Evolutionary conservation across 1,140 invertebrate species (phyloP), one percentile per base, ranked within the genome.

Genomic region (Magallana ariakensis): DNA sequence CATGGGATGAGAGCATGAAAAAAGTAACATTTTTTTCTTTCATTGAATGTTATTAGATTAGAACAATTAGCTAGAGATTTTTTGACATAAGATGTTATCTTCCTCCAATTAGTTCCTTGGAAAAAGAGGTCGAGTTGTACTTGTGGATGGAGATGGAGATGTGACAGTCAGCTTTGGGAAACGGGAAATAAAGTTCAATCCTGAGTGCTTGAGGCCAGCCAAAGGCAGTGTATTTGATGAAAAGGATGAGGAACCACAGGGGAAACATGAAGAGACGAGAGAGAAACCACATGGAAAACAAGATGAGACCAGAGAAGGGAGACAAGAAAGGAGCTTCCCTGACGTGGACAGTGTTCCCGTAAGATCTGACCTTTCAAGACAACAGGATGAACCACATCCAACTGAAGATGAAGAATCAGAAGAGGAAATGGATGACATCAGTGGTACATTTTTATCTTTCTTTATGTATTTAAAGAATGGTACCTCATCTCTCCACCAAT

Each of bases 81-180:
- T 55, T 15, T 82, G 3, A 80, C 11, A 16, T 62, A 4, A 16
- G 60, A 16, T 62, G 19, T 13, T 80, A 19, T 80, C 5, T 19
- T 4, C 75, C 53, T 53, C n/a, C 33, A 66, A 85, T 62, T 46
- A 87, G 87, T 85, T 75, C 15, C 58, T 87, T n/a, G 87, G 87
- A 22, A 87, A 87, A 80, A 85, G 66, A 15, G 87, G 87, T n/a
- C 2, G 54, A 46, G 60, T 87, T 16, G 15, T 81, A 0, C 33
- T 15, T 80, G 46, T 87, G 22, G 70, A 85, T 33, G 26, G 11
- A 0, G 57, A 85, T 82, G 87, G 87, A 46, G 87, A 87, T 82
- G 83, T 87, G 0, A 55, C 60, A 33, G 87, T 87, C 33, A 87
- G 7, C 16, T 85, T 87, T 87, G 84, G 80, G 22, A 70, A 58